A percentile compares a stretch with the other conserved stretches of the same genome.
Conservation (phyloP, 2,797 vertebrate species). For the Hyperoplus lanceolatus region DNA sequence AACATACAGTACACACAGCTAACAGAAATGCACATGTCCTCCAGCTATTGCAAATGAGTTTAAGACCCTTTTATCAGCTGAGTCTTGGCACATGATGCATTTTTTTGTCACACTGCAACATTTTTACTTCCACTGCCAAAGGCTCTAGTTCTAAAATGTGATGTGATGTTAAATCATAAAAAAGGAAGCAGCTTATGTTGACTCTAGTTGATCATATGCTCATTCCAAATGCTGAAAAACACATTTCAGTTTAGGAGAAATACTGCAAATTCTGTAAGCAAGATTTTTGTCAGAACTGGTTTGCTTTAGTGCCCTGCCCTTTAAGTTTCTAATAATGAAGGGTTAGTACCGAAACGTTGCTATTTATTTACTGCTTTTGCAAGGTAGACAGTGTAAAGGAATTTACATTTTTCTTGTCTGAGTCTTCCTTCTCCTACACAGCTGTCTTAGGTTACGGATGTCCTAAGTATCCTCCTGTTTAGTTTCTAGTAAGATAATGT, state of each 20-base stretch:
- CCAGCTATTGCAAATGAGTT: constrained; percentile 32
- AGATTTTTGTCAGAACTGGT: not conserved
- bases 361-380: too few species aligned
- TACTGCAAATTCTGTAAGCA: not conserved
- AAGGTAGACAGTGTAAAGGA: too few species aligned
- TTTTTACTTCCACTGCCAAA: constrained; percentile 39
- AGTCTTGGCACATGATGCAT: constrained; percentile 55
- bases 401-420: too few species aligned
- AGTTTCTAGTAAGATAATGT: too few species aligned
- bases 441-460: too few species aligned
- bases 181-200: constrained; percentile 37
- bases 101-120: constrained; percentile 48
- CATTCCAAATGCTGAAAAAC: constrained; percentile 28
- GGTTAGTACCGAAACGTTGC: too few species aligned
- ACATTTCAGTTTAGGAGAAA: constrained; percentile 1
- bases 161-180: constrained; percentile 30
- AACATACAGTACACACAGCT: constrained; percentile 18
- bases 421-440: too few species aligned
- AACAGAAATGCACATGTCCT: constrained; percentile 35
- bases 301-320: not conserved
- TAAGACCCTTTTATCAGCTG: constrained; percentile 59
- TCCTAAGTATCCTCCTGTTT: too few species aligned
- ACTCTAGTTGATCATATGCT: constrained; percentile 31
- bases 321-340: not conserved
- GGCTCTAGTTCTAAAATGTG: constrained; percentile 38